Evolutionary conservation across 2,888 invertebrate species (phyloP), one percentile per base, ranked within the genome.

Genomic region (Pseudanteris insignis): DNA sequence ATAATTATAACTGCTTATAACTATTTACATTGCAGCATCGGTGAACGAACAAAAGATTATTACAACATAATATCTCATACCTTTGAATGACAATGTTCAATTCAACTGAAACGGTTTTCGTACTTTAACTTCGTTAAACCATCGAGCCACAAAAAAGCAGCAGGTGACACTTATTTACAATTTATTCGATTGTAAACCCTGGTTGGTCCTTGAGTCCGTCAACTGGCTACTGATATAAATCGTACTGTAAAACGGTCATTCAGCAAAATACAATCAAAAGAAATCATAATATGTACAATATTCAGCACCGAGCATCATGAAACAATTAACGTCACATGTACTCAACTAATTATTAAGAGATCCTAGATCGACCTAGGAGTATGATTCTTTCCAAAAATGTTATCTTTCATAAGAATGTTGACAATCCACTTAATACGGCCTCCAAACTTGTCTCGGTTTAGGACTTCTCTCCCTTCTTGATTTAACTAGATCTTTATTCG

Each of bases 171-270:
- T 50, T 73, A 74, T 72, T 68, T 75, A 74, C 73, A 74, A 69
- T 62, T 46, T 67, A 67, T 67, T 69, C 66, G 70, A 75, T 74
- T 70, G 68, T 74, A 74, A 77, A 79, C 79, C 79, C 79, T 79
- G 79, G 76, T 79, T 78, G 77, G 77, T 79, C 79, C 79, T 75
- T 73, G 73, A 77, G 73, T 76, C 72, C 70, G 66, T 50, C 32
- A 44, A 50, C 28, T 50, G 37, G 34, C 50, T 58, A 58, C 50
- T 63, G 54, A 63, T 58, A 63, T 58, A 54, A 61, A 53, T 53
- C 29, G 59, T 53, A 60, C 53, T 36, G 14, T 28, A 41, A 47
- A 29, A 48, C 37, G 36, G 10, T 37, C 21, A 14, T 9, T 18
- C 48, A 13, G 30, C 36, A 44, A 59, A 51, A 18, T 48, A 37